A percentile compares a stretch with the other conserved stretches of the same genome.
Evolutionary conservation across 2,888 invertebrate genomes (phyloP).

Genomic region (Hypselothyrea guttata): DNA sequence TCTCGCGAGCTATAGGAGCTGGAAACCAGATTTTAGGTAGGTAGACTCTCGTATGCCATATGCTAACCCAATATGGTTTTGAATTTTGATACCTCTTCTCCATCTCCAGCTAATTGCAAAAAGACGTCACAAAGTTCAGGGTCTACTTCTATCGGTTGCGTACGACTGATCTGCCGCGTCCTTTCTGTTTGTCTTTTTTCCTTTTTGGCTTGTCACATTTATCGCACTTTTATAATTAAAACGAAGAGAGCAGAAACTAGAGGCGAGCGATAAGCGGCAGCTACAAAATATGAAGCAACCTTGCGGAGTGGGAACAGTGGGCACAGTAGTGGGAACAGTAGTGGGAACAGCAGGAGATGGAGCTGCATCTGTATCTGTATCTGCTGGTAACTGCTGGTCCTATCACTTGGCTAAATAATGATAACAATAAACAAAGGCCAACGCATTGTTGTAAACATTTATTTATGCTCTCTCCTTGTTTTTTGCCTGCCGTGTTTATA

Average conservation of each 20-base stretch:
- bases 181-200: constrained; percentile 16
- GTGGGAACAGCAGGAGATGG: background rate
- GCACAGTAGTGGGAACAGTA: too few species aligned
- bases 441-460: constrained; percentile 63
- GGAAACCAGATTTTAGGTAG: too few species aligned
- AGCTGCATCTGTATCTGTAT: background rate
- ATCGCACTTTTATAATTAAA: constrained; percentile 76
- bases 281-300: constrained; percentile 39
- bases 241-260: constrained; percentile 35
- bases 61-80: too few species aligned
- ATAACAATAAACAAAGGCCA: constrained; percentile 74
- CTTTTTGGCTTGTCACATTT: constrained; percentile 64
- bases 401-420: constrained; percentile 76
- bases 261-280: constrained; percentile 46
- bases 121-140: too few species aligned
- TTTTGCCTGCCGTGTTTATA: constrained; percentile 10
- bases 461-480: constrained; percentile 24
- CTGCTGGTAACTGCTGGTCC: constrained; percentile 31
- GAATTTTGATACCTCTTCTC: too few species aligned
- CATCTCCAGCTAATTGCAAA: too few species aligned
- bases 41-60: too few species aligned
- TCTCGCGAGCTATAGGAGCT: too few species aligned
- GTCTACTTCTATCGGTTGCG: too few species aligned
- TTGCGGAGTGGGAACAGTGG: background rate
- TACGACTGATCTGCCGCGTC: background rate